Evolutionary conservation across 2,797 vertebrate genomes (phyloP), one percentile per base, ranked within the genome.

Genomic region (Hippocampus kuda): DNA sequence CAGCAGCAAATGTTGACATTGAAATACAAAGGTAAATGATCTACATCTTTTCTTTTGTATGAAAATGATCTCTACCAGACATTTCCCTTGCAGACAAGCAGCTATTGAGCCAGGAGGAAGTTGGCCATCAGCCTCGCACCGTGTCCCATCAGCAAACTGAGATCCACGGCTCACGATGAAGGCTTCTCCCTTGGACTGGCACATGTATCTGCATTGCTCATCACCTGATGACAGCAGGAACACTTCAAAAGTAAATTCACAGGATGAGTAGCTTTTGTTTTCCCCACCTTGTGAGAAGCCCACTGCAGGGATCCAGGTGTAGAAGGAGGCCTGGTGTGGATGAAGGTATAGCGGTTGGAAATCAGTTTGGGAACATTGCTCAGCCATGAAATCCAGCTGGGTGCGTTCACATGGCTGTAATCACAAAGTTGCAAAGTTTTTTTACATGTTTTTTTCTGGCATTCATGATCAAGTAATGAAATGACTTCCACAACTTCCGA

Each of bases 301-400:
- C 20, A 89, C 74, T 1, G 94, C 94, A 0, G 94, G 90, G 11
- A 89, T 89, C 97, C 97, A 98, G 68, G 76, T 93, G 81, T 95
- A 93, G 84, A 91, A 92, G 41, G 91, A 87, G n/a, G 90, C 72
- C 0, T 41, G 72, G 70, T 85, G 86, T 1, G 71, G 83, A 41
- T 78, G 78, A 64, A 94, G 85, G 78, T 81, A 85, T 6, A 97
- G 90, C 0, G 95, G 94, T 53, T 91, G 83, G 7, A 68, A 3
- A 66, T 98, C 84, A 0, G 95, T 98, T 68, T 87, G 80, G 0
- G 93, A 91, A 3, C 97, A 99, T 78, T 99, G 97, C 66, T 95
- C 89, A 0, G 91, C 81, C 93, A 98, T 95, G 72, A 98, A 99
- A 65, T 90, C 91, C 79, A 94, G 79, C 89, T 99, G 95, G 66